These are phyloP conservation scores for Drosophila nr. fundita DNA, from an alignment of 2,888 invertebrate genomes.

Conservation along the genomic window DNA sequence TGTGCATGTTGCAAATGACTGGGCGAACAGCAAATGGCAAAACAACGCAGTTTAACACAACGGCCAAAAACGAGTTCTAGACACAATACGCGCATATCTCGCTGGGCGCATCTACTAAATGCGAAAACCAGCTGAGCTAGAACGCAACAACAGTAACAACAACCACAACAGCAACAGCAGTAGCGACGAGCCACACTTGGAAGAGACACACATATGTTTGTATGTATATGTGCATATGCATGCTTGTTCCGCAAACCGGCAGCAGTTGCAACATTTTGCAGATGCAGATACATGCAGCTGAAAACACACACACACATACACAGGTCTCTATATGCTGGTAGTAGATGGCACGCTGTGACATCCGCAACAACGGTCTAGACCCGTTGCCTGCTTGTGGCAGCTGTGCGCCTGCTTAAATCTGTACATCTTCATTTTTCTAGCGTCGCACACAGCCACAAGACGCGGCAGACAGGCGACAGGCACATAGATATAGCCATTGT, in stretches of 20 bases:
- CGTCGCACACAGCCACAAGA: constrained; percentile 29
- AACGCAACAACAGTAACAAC: constrained; percentile 47
- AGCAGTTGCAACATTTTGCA: constrained; percentile 46
- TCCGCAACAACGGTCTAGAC: constrained; percentile 45
- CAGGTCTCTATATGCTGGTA: constrained; percentile 10
- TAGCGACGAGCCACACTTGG: constrained; percentile 36
- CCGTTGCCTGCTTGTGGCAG: constrained; percentile 36
- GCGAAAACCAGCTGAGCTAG: constrained; percentile 77
- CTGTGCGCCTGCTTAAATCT: constrained; percentile 79
- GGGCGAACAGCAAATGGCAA: constrained; percentile 62
- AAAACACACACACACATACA: constrained; percentile 1
- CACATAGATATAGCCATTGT: constrained; percentile 18
- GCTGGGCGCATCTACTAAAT: constrained; percentile 63
- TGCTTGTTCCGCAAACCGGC: constrained; percentile 31
- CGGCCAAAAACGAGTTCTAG: constrained; percentile 69
- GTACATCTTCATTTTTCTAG: constrained; percentile 83
- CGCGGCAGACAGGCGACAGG: background rate
- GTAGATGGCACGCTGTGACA: constrained; percentile 59
- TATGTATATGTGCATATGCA: background rate
- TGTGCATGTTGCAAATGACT: constrained; percentile 78
- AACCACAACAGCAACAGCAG: background rate
- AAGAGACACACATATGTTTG: constrained; percentile 7
- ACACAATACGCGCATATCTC: constrained; percentile 63
- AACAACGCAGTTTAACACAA: constrained; percentile 16
- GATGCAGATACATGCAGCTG: constrained; percentile 37